These are phyloP conservation scores for Urophycis tenuis DNA, from an alignment of 2,797 vertebrate species.

Conservation along the genomic window DNA sequence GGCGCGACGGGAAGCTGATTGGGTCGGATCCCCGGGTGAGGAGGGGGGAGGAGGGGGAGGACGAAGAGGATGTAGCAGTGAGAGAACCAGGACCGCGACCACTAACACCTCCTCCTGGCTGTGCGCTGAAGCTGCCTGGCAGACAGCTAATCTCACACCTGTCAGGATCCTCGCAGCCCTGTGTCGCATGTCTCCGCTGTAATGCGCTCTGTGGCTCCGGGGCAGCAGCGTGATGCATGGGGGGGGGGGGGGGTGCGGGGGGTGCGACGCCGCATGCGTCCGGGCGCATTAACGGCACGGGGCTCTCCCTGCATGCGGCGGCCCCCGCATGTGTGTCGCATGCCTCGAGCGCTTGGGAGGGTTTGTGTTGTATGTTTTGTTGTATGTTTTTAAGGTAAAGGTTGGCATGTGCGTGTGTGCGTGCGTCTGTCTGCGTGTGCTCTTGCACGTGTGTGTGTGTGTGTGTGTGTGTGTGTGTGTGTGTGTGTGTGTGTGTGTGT, in stretches of 20 bases:
- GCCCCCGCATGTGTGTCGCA: no score
- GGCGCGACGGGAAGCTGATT: slow-evolving; percentile 22
- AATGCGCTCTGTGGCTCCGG: slow-evolving; percentile 6
- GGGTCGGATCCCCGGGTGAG: slow-evolving; percentile 16
- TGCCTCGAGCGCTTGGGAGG: slow-evolving; percentile 5
- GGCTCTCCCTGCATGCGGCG: neutral
- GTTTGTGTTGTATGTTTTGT: neutral
- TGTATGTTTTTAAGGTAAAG: neutral
- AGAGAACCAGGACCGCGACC: neutral
- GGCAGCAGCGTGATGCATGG: slow-evolving; percentile 38
- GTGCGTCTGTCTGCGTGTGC: slow-evolving; percentile 22
- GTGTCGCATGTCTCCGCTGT: slow-evolving; percentile 13
- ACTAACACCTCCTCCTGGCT: neutral
- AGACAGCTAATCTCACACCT: slow-evolving; percentile 33
- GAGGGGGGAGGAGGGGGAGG: slow-evolving; percentile 9
- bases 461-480: neutral
- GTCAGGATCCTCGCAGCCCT: slow-evolving; percentile 3
- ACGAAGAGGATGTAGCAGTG: neutral
- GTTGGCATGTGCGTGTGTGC: neutral
- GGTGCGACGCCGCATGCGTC: neutral
- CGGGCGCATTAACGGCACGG: neutral
- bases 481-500: neutral
- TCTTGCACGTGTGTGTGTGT: slow-evolving; percentile 5
- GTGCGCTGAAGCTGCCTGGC: neutral
- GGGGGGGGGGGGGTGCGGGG: no score